phyloP scores from a whole-genome alignment of 2,888 invertebrate species.

The Aphodius sticticus region DNA sequence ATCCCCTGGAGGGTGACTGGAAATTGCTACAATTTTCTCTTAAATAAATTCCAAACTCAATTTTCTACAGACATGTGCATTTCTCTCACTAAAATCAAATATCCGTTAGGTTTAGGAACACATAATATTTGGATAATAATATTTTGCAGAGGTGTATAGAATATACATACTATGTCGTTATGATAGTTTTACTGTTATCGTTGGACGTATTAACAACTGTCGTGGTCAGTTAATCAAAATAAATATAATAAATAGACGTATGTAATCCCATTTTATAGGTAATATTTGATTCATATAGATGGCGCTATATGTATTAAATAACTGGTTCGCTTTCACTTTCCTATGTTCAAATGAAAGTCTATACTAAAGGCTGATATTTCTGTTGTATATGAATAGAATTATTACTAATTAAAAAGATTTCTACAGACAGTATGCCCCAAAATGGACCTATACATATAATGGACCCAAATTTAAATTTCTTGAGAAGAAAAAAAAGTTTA shows the following conservation, averaged over 20 bases:
- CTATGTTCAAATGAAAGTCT: background rate
- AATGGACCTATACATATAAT: too few species aligned
- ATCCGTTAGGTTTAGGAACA: background rate
- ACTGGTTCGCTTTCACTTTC: background rate
- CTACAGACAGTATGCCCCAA: too few species aligned
- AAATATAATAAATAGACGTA: too few species aligned
- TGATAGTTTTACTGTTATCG: too few species aligned
- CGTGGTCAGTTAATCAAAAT: too few species aligned
- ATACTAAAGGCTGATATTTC: background rate
- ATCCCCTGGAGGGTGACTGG: background rate
- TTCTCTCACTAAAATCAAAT: background rate
- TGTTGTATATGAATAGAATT: too few species aligned
- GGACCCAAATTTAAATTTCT: too few species aligned
- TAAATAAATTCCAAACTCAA: background rate
- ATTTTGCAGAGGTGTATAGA: background rate
- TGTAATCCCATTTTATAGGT: background rate
- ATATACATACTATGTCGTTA: too few species aligned
- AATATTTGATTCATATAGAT: background rate
- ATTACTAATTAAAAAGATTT: too few species aligned
- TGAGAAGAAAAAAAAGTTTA: too few species aligned
- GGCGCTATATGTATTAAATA: background rate
- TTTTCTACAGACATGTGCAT: background rate
- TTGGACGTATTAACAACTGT: too few species aligned
- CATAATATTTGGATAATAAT: background rate
- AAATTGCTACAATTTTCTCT: constrained; percentile 4